Evolutionary conservation across 2,888 invertebrate genomes (phyloP), one percentile per base, ranked within the genome.

Genomic region (Caenorhabditis sp.): DNA sequence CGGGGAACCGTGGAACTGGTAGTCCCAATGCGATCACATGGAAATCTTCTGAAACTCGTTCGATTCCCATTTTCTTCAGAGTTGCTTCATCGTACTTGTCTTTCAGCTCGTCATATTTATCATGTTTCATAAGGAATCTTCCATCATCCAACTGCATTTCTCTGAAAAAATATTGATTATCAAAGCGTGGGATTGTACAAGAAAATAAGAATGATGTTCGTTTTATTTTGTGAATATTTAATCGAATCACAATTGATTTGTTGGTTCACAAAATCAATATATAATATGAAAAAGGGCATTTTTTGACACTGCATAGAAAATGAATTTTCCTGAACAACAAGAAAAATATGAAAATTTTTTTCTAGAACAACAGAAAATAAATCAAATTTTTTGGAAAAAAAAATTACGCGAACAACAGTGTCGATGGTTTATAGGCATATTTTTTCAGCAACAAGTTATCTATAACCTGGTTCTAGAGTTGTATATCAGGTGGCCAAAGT

Each of bases 71-170:
- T 78, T 90, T 90, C 73, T 93, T 91, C 56, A 97, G 89, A 88
- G 95, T 93, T 76, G 92, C 92, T 74, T 91, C 90, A 0, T 92
- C 92, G 85, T 95, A 93, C 83, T 93, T 92, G 93, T 95, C 54
- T n/a, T 63, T 63, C 31, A 74, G 36, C 43, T 67, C 63, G 87
- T 97, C 96, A 87, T 94, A 97, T 90, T 95, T 92, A 3, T 92
- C 90, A 10, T 95, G 93, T 0, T 95, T 93, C 88, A 97, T 93
- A 50, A 97, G 90, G 88, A 97, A 94, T 83, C 95, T 90, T 0
- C 97, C 97, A 90, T 97, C 97, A 90, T 97, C 97, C 72, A 97
- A 90, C 89, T 97, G 95, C 96, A 97, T 97, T 90, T 97, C 97
- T n/a, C 76, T 49, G 14, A 2, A 43, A 43, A 14, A 7, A 53